Evolutionary conservation across 2,113 vertebrate genomes (phyloP), one percentile per base, ranked within the genome.

Genomic region (Paramormyrops kingsleyae): DNA sequence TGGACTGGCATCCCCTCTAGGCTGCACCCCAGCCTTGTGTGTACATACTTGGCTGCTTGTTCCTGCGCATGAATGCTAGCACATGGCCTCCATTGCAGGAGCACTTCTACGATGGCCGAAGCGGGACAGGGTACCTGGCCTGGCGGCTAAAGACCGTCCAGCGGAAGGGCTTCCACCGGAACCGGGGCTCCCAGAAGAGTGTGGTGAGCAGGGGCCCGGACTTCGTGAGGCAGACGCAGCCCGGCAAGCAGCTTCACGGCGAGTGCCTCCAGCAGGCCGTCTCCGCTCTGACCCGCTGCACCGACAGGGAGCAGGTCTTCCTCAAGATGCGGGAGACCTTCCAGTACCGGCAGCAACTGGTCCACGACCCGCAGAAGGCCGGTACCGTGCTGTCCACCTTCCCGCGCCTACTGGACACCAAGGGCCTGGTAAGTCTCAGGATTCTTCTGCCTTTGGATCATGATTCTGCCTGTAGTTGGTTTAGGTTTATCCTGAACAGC

Each of bases 111-210:
- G 91, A 91, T n/a, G 46, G 74, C 8, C 70, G 91, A 35, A 90
- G 85, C 56, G 89, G 88, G 24, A 90, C 90, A 4, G 91, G 90
- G n/a, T 92, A 91, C 59, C 90, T 91, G 87, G 91, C 90, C 44
- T 92, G 90, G 91, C 89, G 87, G 13, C 84, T 92, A 24, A 90
- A 92, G 88, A 90, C 90, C 7, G 80, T 92, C 49, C 89, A 91
- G 56, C 74, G 90, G 13, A 90, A 90, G 59, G 90, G 85, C 5
- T 59, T 89, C 53, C 89, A 83, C 39, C 35, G 89, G 80, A 62
- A 8, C 52, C 74, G 89, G 21, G 89, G 77, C 2, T 13, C 53
- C 27, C 89, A 89, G 89, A 84, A 62, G 77, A 56, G 35, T 2
- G 21, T 39, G 27, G 89, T 84, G 39, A 89, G 89, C 77, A 12